Evolutionary conservation across 2,797 vertebrate genomes (phyloP), one percentile per base, ranked within the genome.

Genomic region (Orestias chungarensis): DNA sequence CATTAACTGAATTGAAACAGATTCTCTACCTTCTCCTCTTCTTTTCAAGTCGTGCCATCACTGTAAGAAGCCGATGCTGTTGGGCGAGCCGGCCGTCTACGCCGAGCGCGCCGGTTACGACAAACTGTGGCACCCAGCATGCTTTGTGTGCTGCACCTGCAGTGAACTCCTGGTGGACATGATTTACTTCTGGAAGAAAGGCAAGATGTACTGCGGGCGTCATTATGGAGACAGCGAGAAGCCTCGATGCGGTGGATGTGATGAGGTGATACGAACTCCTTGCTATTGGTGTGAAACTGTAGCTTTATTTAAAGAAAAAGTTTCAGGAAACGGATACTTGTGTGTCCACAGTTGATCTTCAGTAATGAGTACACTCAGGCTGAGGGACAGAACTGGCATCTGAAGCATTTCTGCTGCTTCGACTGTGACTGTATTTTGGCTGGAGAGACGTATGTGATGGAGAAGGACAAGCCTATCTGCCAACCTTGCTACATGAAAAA

Each of bases 131-230:
- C 98, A 99, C 87, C 98, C 98, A 0, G 94, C 94, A 12, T 99
- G 98, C 84, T 99, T 99, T 1, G 91, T 97, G 76, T 99, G 98
- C 83, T 96, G 93, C n/a, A 94, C 88, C 85, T 99, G 98, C 70
- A 44, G 27, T 0, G 97, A 99, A 52, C 95, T 99, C 66, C 95
- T 99, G 49, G 98, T 99, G 6, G 98, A 99, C 91, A 97, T 99
- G 97, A 99, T 99, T 89, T 99, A 99, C 89, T 99, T 99, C 94
- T 98, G 95, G 95, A 99, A 99, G 93, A 98, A 96, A 57, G 96
- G 94, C 17, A 95, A 96, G 81, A 93, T 99, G 6, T 99, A 94
- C 90, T 99, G 98, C 38, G 98, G 98, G 62, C 96, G 98, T 25
- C 98, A 99, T 88, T 99, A 99, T 1, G 98, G 98, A 66, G 98